A percentile compares a stretch with the other conserved stretches of the same genome.
Evolutionary conservation across 2,888 invertebrate genomes (phyloP).

Genomic region (Apomyelois bistriatella): DNA sequence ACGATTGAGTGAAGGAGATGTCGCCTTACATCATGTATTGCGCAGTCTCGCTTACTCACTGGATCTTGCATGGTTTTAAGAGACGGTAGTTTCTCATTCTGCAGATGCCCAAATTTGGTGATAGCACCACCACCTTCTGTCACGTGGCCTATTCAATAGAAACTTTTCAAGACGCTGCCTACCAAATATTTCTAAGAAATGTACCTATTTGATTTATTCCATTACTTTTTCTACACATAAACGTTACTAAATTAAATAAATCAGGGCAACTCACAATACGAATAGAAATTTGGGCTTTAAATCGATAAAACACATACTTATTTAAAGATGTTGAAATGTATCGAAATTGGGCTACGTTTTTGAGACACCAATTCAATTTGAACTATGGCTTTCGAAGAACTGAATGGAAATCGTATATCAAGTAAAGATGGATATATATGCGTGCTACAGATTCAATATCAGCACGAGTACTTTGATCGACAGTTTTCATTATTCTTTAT

Average conservation of each 20-base stretch:
- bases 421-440: background rate
- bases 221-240: background rate
- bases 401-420: background rate
- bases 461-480: constrained; percentile 19
- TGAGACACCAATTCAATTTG: background rate
- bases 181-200: no score
- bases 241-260: background rate
- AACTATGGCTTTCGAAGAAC: background rate
- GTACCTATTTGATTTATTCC: no score
- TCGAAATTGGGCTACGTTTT: background rate
- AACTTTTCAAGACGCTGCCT: no score
- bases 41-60: no score
- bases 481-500: constrained; percentile 22
- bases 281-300: background rate
- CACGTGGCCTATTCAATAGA: no score
- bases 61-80: no score
- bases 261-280: background rate
- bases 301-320: background rate
- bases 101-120: no score
- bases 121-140: no score
- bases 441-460: constrained; percentile 18
- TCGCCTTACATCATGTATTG: no score
- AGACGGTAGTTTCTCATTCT: no score
- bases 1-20: no score
- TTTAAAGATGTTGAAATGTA: background rate